Percentiles rank a stretch among this genome's conserved stretches.
phyloP scores from a whole-genome alignment of 2,113 vertebrate genomes.

The Lonchura striata region DNA sequence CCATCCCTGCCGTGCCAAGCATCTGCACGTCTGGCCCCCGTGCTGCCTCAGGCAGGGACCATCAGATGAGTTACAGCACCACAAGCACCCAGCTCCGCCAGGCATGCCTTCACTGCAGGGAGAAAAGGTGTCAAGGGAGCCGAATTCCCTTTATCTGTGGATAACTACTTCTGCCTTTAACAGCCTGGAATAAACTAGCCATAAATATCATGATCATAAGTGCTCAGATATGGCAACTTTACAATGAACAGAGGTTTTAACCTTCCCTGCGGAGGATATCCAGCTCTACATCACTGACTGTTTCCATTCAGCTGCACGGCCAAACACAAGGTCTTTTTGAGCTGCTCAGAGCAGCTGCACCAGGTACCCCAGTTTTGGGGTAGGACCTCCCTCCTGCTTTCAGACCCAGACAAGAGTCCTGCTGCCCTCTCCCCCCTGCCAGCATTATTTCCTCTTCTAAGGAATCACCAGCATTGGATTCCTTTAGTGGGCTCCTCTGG shows the following conservation, averaged over 20 bases:
- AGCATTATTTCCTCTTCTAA: neutral
- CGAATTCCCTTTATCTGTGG: constrained; percentile 42
- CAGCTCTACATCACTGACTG: constrained; percentile 27
- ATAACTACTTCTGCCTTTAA: constrained; percentile 62
- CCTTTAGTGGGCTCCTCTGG: neutral
- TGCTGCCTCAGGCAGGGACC: neutral
- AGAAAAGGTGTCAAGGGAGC: constrained; percentile 30
- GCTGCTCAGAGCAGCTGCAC: neutral
- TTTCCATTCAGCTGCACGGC: neutral
- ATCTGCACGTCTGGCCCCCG: rapidly evolving
- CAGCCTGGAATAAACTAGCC: constrained; percentile 62
- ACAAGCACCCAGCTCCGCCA: neutral
- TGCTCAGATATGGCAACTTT: constrained; percentile 64
- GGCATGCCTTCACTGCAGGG: neutral
- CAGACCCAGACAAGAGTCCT: neutral
- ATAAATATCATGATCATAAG: constrained; percentile 65
- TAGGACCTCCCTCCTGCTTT: neutral
- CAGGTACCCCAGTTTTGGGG: neutral
- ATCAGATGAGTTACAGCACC: neutral
- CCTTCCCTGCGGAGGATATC: constrained; percentile 51
- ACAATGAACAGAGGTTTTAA: constrained; percentile 64
- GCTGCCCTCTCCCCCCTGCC: neutral
- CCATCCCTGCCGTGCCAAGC: neutral
- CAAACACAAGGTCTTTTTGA: neutral
- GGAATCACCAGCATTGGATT: neutral